phyloP scores from a whole-genome alignment of 2,888 invertebrate genomes.

The Adelphocoris suturalis region DNA sequence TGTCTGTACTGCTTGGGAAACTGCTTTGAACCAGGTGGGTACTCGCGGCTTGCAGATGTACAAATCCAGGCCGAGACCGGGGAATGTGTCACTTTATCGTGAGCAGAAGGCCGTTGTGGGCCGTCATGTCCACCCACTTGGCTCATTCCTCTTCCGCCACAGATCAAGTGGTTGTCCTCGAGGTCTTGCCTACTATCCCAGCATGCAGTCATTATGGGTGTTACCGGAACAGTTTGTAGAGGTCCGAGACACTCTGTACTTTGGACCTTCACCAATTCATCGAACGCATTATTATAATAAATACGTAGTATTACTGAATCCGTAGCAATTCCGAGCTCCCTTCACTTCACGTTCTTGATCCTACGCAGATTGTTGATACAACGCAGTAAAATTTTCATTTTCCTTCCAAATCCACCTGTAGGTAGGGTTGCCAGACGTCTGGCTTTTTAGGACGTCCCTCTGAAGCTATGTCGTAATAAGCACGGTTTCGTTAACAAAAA shows the following conservation, averaged over 20 bases:
- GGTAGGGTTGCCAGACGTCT: too few species aligned
- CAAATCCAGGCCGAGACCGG: too few species aligned
- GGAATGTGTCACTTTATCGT: not conserved
- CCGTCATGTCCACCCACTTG: slow-evolving; percentile 46
- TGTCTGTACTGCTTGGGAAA: too few species aligned
- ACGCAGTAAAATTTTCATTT: too few species aligned
- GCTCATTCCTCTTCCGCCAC: not conserved
- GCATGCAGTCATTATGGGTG: slow-evolving; percentile 1
- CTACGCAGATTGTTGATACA: not conserved
- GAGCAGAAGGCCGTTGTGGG: slow-evolving; percentile 45
- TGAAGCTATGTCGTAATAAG: too few species aligned
- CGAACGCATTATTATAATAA: not conserved
- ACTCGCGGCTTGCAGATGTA: too few species aligned
- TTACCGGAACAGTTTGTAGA: slow-evolving; percentile 4
- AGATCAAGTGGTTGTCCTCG: slow-evolving; percentile 45
- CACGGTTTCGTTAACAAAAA: too few species aligned
- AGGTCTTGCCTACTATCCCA: slow-evolving; percentile 14
- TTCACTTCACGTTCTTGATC: not conserved
- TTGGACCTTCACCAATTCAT: not conserved
- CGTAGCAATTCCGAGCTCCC: not conserved
- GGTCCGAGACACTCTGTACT: not conserved
- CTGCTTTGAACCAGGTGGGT: too few species aligned
- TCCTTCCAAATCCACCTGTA: too few species aligned
- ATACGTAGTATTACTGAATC: not conserved
- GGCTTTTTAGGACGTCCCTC: too few species aligned